Percentiles rank a stretch among this genome's conserved stretches.
Evolutionary conservation across 2,888 invertebrate genomes (phyloP).

Genomic region (Melanostoma scalare): DNA sequence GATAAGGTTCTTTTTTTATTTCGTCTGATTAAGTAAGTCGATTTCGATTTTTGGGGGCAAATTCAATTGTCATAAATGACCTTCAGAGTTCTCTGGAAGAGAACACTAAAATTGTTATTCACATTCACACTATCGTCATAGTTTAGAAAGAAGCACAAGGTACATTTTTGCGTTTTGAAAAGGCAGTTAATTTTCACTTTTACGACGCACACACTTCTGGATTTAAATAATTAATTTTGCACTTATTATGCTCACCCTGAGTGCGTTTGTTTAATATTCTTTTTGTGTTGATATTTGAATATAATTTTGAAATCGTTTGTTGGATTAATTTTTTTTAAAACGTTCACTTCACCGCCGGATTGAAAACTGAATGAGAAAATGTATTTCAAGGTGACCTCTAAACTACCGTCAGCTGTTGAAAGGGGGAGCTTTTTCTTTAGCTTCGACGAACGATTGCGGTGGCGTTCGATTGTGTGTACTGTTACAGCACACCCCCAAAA

Average conservation of each 20-base stretch:
- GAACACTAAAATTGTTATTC: not conserved
- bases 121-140: slow-evolving; percentile 7
- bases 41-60: slow-evolving; percentile 3
- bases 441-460: slow-evolving; percentile 52
- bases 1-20: slow-evolving; percentile 7
- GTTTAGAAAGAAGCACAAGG: too few relatives aligned
- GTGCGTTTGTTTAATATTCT: slow-evolving; percentile 6
- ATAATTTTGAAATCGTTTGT: not conserved
- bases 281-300: slow-evolving; percentile 7
- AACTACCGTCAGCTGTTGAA: slow-evolving; percentile 64
- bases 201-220: not conserved
- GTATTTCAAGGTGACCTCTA: slow-evolving; percentile 72
- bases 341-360: slow-evolving; percentile 72
- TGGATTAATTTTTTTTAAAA: slow-evolving; percentile 37
- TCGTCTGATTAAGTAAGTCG: slow-evolving; percentile 5
- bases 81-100: slow-evolving; percentile 39
- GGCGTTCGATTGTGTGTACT: slow-evolving; percentile 53
- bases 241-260: slow-evolving; percentile 55
- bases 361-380: slow-evolving; percentile 72
- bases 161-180: too few relatives aligned
- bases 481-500: slow-evolving; percentile 69
- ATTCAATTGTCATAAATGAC: slow-evolving; percentile 48
- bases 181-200: not conserved
- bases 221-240: slow-evolving; percentile 18
- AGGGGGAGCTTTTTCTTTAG: slow-evolving; percentile 50